Evolutionary conservation across 1,140 invertebrate species (phyloP).

Genomic region (Anastrepha obliqua): DNA sequence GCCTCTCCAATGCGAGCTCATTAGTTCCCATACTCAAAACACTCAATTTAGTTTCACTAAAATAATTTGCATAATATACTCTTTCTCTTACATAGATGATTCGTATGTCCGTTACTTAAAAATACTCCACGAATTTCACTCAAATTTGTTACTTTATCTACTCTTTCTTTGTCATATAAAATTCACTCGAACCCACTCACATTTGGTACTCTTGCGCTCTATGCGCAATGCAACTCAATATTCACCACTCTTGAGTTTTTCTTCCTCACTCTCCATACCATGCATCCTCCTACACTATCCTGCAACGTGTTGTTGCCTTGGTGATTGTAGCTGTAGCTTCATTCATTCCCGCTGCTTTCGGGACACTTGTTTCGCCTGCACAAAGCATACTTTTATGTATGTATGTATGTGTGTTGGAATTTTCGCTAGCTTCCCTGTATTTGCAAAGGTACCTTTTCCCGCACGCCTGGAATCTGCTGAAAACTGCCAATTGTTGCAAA

Average conservation of each 20-base stretch:
- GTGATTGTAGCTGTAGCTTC: neutral
- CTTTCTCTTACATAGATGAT: no score
- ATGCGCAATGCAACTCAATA: neutral
- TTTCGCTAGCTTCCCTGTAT: conserved; percentile 7
- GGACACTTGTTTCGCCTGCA: conserved; percentile 15
- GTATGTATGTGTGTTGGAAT: conserved; percentile 8
- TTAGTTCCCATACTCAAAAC: neutral
- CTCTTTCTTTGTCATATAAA: no score
- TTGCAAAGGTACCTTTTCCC: neutral
- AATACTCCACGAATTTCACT: neutral
- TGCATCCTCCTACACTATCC: neutral
- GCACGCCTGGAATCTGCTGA: conserved; percentile 30
- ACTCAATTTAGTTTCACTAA: neutral
- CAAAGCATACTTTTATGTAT: neutral
- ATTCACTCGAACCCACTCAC: no score
- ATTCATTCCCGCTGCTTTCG: conserved; percentile 36
- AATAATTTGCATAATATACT: neutral
- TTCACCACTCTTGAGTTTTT: neutral
- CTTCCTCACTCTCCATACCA: neutral
- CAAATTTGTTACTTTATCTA: neutral
- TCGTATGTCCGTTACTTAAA: no score
- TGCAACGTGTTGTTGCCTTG: neutral
- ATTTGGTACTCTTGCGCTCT: neutral
- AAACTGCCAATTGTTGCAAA: conserved; percentile 51
- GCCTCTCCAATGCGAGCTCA: neutral